Evolutionary conservation across 64 coral and sea anemone genomes (phyloP).

Genomic region (Montipora capricornis): DNA sequence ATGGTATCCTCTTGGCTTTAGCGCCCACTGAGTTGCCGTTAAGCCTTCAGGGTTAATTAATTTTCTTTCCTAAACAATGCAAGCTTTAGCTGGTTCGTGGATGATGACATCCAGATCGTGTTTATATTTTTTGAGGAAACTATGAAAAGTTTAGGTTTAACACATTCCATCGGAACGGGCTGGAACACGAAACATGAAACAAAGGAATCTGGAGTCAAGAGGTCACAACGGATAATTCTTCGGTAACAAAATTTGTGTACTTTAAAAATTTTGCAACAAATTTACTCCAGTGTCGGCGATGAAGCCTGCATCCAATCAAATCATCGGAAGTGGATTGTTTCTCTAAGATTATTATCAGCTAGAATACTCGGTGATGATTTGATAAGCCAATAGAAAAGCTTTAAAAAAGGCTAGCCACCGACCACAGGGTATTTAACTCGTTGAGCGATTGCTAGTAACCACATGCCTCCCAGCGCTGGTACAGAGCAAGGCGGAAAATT

Average conservation of each 20-base stretch:
- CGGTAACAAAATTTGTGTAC: conserved; percentile 41
- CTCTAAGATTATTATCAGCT: conserved; percentile 46
- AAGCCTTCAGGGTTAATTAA: neutral
- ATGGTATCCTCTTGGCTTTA: conserved; percentile 11
- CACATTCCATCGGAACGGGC: neutral
- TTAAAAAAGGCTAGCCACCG: neutral
- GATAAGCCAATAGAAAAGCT: conserved; percentile 44
- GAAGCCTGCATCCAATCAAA: conserved; percentile 31
- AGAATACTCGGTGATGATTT: conserved; percentile 10
- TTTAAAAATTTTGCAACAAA: conserved; percentile 17
- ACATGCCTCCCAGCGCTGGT: conserved; percentile 1
- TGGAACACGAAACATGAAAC: conserved; percentile 4
- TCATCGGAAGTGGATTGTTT: conserved; percentile 47
- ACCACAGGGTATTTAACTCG: conserved; percentile 35
- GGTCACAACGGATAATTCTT: conserved; percentile 28
- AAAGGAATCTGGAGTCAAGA: conserved; percentile 12
- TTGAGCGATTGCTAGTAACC: neutral
- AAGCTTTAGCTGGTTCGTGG: neutral
- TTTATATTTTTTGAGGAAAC: conserved; percentile 39
- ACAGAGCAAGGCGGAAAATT: neutral
- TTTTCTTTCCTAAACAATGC: conserved; percentile 12
- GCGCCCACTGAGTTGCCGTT: neutral
- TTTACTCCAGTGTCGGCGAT: neutral
- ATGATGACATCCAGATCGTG: neutral
- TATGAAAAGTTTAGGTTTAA: neutral